Percentiles rank a stretch among this genome's conserved stretches.
These are phyloP conservation scores for Ectemnius continuus DNA, from an alignment of 2,888 invertebrate genomes.

Conservation along the genomic window DNA sequence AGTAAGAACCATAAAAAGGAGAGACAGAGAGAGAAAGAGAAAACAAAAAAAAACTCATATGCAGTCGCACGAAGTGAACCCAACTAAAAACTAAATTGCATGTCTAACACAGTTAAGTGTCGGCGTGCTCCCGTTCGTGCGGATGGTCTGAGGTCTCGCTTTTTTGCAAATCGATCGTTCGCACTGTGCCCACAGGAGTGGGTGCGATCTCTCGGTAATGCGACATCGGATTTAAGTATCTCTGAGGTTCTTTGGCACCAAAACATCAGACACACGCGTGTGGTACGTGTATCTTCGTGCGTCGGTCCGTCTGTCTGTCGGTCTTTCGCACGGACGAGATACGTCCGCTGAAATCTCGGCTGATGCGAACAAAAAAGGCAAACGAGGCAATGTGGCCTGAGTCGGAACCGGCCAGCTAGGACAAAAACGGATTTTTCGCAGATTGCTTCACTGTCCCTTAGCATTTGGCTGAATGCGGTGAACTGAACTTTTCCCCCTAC, in stretches of 20 bases:
- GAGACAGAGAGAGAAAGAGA: constrained; percentile 31
- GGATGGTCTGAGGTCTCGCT: constrained; percentile 33
- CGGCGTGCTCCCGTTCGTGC: constrained; percentile 46
- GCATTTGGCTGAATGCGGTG: not conserved
- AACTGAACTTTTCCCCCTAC: not conserved
- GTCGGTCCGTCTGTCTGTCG: no score
- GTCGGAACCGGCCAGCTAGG: constrained; percentile 34
- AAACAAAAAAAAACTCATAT: constrained; percentile 50
- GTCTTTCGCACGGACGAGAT: constrained; percentile 28
- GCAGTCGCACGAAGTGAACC: constrained; percentile 46
- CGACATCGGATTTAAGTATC: constrained; percentile 41
- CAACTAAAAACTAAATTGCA: constrained; percentile 39
- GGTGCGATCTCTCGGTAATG: constrained; percentile 16
- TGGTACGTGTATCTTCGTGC: no score
- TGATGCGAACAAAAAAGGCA: constrained; percentile 25
- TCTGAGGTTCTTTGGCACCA: constrained; percentile 47
- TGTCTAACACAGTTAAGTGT: constrained; percentile 31
- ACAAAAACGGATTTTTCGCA: constrained; percentile 70
- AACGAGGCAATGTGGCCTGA: constrained; percentile 5
- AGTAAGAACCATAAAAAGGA: no score
- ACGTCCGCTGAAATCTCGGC: constrained; percentile 19
- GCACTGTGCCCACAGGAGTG: constrained; percentile 15
- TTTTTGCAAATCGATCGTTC: constrained; percentile 18
- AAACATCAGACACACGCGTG: constrained; percentile 19
- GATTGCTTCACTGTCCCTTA: not conserved